Base-by-base conservation (phyloP, 2,888 invertebrate species). In the Mesorhabditis sp. region DNA sequence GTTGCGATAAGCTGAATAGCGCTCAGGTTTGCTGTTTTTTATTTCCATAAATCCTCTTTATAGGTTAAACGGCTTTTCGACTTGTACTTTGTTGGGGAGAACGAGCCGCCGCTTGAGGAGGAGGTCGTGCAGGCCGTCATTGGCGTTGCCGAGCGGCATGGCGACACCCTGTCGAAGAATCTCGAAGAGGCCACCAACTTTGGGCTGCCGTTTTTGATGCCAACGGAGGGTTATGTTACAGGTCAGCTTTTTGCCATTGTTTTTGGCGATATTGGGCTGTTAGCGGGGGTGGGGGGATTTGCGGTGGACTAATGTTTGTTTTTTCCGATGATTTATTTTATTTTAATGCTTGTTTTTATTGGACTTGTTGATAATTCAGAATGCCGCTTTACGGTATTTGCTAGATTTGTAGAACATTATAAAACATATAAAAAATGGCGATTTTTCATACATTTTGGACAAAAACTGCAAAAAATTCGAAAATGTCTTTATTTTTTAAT, bases 1-100 rank as follows among this genome's bases (percentile, higher is more conserved):
- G 94, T 44, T 97, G 96, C 87, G 95, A 95, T 89, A 95, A 96
- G 85, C 89, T 98, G 75, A 98, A 98, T 89, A 96, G 96, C 0
- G 89, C 95, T 76, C 97, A 97, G 87, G 77, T 77, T 43, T 45
- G 4, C 5, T 44, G n/a, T 10, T 66, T 41, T 5, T 62, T 50
- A 44, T 67, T 4, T n/a, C 5, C 62, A 28, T n/a, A 67, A 15
- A 15, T 10, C 28, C 43, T 13, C 41, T 69, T n/a, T 67, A 3
- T 76, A 81, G 74, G 76, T 82, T 82, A 90, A 92, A 67, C 93
- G 76, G 67, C 69, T 86, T 41, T 71, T 85, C 28, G 70, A 73
- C 5, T 90, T 91, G 83, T 90, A 90, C 1, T 89, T 90, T 4
- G 88, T 88, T 0, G 90, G 89, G 72, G 91, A 91, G 79, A 87